A percentile compares a stretch with the other conserved stretches of the same genome.
Evolutionary conservation across 2,797 vertebrate species (phyloP).

Genomic region (Aythya fuligula): DNA sequence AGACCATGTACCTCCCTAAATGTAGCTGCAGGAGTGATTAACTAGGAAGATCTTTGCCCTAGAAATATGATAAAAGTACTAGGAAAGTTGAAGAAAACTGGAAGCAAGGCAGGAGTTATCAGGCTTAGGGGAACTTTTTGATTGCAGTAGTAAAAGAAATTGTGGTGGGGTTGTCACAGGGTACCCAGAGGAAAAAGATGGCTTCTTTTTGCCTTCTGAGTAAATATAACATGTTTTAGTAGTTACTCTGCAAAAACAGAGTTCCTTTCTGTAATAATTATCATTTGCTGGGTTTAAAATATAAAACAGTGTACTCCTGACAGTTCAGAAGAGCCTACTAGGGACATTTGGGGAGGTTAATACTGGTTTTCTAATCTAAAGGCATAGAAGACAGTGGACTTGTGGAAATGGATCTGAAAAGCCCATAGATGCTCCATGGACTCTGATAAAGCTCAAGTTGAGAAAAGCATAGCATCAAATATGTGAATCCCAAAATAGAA

Average conservation of each 20-base stretch:
- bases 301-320: not conserved
- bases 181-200: not conserved
- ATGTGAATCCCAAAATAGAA: constrained; percentile 1
- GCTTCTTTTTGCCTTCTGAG: not conserved
- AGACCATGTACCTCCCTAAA: not conserved
- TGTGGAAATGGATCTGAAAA: not conserved
- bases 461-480: not conserved
- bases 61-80: not conserved
- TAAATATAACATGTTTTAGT: not conserved
- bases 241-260: not conserved
- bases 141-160: not conserved
- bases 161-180: not conserved
- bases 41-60: not conserved
- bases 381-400: not conserved
- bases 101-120: not conserved
- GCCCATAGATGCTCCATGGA: not conserved
- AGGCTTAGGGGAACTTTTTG: not conserved
- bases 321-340: not conserved
- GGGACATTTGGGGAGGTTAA: not conserved
- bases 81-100: not conserved
- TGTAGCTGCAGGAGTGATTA: not conserved
- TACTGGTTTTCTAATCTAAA: not conserved
- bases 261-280: not conserved
- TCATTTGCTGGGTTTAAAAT: not conserved
- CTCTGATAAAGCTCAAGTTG: not conserved